Conservation (phyloP, 2,113 vertebrate species). For the Paedocypris sp. region DNA sequence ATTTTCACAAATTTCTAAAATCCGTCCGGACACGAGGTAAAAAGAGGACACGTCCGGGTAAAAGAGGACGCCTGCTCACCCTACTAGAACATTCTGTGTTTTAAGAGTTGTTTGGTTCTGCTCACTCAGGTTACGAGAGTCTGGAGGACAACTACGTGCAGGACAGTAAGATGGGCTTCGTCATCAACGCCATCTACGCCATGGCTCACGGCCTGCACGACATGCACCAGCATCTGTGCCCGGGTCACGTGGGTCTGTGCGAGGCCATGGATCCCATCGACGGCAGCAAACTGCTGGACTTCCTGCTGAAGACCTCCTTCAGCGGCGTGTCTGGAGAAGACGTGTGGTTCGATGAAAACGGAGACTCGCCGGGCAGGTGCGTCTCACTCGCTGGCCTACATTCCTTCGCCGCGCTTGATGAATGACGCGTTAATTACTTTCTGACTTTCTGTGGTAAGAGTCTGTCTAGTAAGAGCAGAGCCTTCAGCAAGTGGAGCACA, state of each 20-base stretch:
- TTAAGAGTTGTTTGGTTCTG: not conserved
- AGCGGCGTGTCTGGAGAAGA: constrained; percentile 87
- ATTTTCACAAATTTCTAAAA: no score
- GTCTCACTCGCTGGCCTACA: not conserved
- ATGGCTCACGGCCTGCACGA: constrained; percentile 94
- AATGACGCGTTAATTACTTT: not conserved
- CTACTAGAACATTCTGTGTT: no score
- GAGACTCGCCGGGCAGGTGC: constrained; percentile 93
- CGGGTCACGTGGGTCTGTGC: constrained; percentile 74
- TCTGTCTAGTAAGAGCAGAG: not conserved
- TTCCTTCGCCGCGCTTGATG: not conserved
- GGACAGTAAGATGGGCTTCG: constrained; percentile 98
- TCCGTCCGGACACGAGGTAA: no score
- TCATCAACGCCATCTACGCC: constrained; percentile 96
- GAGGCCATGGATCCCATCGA: constrained; percentile 90
- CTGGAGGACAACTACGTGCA: constrained; percentile 96
- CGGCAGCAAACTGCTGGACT: constrained; percentile 86
- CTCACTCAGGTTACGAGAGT: constrained; percentile 77
- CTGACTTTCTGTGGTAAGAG: not conserved
- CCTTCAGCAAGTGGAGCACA: no score
- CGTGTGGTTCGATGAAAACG: constrained; percentile 93
- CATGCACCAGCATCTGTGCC: constrained; percentile 83
- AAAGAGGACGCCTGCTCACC: no score
- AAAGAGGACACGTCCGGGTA: no score
- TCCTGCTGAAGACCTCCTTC: constrained; percentile 84